phyloP scores from a whole-genome alignment of 2,888 invertebrate species.

The Magallana nippona region DNA sequence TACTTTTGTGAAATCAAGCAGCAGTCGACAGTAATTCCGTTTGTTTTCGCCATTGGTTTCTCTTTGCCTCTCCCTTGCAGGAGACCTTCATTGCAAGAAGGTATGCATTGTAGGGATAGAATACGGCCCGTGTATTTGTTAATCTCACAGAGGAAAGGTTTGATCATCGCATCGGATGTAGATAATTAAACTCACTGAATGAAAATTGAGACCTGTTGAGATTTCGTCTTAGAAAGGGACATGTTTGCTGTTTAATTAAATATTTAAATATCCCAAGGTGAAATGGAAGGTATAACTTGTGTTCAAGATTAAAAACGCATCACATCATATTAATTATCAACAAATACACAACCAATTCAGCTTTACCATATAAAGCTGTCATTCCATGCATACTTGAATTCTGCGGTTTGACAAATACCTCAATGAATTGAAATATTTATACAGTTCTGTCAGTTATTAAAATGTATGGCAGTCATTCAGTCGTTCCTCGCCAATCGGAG shows the following conservation, averaged over 20 bases:
- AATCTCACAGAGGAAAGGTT: neutral
- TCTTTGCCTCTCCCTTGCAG: too few relatives aligned
- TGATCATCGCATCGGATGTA: neutral
- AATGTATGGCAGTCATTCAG: neutral
- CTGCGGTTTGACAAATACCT: neutral
- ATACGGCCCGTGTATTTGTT: too few relatives aligned
- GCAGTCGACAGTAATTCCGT: too few relatives aligned
- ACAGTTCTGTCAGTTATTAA: neutral
- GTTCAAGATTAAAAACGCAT: too few relatives aligned
- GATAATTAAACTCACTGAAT: neutral
- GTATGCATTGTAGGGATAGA: too few relatives aligned
- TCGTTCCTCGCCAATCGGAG: neutral
- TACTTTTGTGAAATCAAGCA: too few relatives aligned
- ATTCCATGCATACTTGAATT: neutral
- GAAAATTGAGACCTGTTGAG: neutral
- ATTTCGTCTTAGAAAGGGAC: neutral
- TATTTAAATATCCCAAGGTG: too few relatives aligned
- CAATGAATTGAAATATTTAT: slow-evolving; percentile 29
- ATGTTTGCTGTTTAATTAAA: neutral
- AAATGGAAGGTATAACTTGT: too few relatives aligned
- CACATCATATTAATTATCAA: too few relatives aligned
- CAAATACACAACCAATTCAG: too few relatives aligned
- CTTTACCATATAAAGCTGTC: neutral
- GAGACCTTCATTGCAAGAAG: neutral
- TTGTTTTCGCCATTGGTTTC: too few relatives aligned